Conservation (phyloP, 2,113 vertebrate genomes). For the Psephotus haematonotus region DNA sequence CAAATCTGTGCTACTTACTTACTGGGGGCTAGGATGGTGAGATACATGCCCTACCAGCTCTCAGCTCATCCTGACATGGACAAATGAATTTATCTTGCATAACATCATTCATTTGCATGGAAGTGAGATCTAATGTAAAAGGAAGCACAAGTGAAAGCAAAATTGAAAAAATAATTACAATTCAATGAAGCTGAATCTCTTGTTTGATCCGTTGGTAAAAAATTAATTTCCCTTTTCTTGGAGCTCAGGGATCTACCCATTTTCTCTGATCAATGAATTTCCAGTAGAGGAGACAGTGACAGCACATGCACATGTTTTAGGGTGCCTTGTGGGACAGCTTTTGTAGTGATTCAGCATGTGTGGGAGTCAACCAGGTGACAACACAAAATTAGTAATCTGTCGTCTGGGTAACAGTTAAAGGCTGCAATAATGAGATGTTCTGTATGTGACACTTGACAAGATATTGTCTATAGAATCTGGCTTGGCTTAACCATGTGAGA, state of each 20-base stretch:
- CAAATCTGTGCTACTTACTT: not conserved
- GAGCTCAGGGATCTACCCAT: rapidly evolving
- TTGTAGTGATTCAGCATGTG: not conserved
- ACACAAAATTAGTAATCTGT: not conserved
- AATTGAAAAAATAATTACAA: not conserved
- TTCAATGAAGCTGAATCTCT: not conserved
- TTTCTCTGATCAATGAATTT: not conserved
- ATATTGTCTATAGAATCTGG: not conserved
- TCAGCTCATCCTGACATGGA: not conserved
- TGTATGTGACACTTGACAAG: not conserved
- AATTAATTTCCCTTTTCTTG: not conserved
- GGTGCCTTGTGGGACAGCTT: rapidly evolving
- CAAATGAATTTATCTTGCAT: not conserved
- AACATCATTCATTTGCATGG: not conserved
- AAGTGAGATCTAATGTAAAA: not conserved
- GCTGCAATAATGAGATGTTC: not conserved
- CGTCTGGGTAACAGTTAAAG: not conserved
- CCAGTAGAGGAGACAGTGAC: not conserved
- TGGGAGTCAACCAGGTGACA: not conserved
- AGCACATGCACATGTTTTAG: not conserved
- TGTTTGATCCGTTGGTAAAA: not conserved
- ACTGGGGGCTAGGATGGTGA: not conserved
- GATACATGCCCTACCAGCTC: not conserved
- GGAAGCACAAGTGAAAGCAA: not conserved
- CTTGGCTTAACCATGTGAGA: not conserved